Percentiles rank a stretch among this genome's conserved stretches.
These are phyloP conservation scores for Gallinago jamesoni DNA, from an alignment of 2,113 vertebrate species.

Conservation along the genomic window DNA sequence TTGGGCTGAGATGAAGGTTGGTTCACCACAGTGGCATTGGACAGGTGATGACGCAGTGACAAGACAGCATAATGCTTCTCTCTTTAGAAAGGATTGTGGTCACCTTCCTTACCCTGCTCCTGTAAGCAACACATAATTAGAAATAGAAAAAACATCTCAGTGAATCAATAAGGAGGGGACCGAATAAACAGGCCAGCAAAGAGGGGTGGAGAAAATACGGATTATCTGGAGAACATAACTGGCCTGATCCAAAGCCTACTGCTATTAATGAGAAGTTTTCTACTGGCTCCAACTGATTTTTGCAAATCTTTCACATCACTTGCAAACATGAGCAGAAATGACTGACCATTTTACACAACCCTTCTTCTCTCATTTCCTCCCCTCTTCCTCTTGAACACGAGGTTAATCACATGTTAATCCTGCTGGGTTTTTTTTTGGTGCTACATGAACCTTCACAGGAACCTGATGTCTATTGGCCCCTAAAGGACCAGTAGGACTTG, in stretches of 20 bases:
- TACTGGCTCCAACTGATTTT: background rate
- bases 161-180: background rate
- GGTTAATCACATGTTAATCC: background rate
- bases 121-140: conserved; percentile 3
- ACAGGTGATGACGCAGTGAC: fast-evolving
- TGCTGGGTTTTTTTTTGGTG: no score
- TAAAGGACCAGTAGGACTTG: background rate
- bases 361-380: background rate
- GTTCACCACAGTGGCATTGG: background rate
- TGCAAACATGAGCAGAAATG: background rate
- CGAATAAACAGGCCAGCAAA: background rate
- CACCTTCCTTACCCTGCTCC: background rate
- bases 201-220: background rate
- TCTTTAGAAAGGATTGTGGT: background rate
- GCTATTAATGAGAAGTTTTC: background rate
- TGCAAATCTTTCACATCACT: background rate
- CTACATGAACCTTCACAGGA: background rate
- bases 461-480: background rate
- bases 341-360: background rate
- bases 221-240: background rate
- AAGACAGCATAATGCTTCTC: background rate
- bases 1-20: background rate
- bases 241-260: background rate
- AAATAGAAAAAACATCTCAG: background rate
- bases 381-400: background rate